Base-by-base conservation (phyloP, 2,113 vertebrate genomes). In the Pomatostomus ruficeps region DNA sequence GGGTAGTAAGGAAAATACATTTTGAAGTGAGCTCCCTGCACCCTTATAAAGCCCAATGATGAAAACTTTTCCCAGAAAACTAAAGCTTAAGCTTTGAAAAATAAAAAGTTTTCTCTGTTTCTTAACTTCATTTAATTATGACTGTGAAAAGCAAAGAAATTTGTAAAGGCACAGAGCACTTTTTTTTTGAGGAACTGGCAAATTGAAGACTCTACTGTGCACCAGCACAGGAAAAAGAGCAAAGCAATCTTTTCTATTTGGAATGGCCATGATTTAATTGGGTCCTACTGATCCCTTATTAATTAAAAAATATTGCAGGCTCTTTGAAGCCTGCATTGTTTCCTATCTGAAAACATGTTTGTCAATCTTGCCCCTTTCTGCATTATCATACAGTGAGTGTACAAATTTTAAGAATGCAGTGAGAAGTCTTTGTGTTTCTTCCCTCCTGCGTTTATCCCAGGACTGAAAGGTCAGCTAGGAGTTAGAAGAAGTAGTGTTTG, bases 201-300 rank as follows among this genome's bases (percentile, higher is more conserved):
- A 89, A 78, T 94, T 74, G 75, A 84, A 75, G 61, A 43, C 76
- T 85, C 17, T 22, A 4, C 65, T 51, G 8, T 63, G 52, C 62
- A 89, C 49, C 11, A 86, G 52, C 48, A 61, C 40, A 78, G 77
- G 61, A 48, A 93, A 84, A 94, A 87, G 54, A 82, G 77, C 79
- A 97, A 89, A 82, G 54, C 66, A 73, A 65, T 79, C 43, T 58
- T 68, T 35, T 79, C 42, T 72, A 6, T 91, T 95, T 89, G 66
- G 62, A 95, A 88, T 35, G 20, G 21, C 17, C 58, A 78, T 51
- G 74, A 78, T 75, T 91, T 97, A 96, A 95, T 94, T 91, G 87
- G 67, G 62, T 97, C 63, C 90, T 85, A 88, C 78, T 91, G 95
- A 91, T 91, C 36, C 54, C 62, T 90, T 90, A 94, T 87, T 94